Evolutionary conservation across 2,797 vertebrate species (phyloP).

Genomic region (Paramormyrops hopkinsi): DNA sequence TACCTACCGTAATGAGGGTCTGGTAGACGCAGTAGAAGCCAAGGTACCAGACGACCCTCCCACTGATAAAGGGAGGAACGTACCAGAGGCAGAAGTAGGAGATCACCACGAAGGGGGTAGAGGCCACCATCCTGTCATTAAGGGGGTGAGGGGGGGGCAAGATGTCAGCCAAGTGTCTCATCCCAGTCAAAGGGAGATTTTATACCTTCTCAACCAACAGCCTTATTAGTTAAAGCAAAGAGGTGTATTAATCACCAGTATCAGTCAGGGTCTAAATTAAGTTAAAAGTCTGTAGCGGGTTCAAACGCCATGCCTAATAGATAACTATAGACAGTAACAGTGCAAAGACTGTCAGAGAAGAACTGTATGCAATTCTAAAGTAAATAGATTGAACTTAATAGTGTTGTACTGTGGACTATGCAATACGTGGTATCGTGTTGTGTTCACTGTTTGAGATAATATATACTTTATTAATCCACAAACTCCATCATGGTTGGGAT

Average conservation of each 20-base stretch:
- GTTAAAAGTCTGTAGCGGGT: neutral
- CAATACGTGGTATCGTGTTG: neutral
- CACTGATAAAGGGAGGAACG: constrained; percentile 71
- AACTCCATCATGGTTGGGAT: neutral
- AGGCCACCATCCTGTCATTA: constrained; percentile 79
- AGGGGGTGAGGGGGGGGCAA: neutral
- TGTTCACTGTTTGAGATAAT: neutral
- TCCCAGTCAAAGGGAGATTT: neutral
- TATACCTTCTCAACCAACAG: neutral
- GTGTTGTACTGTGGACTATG: neutral
- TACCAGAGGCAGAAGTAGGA: constrained; percentile 95
- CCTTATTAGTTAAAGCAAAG: neutral
- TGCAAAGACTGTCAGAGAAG: neutral
- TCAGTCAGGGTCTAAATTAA: neutral
- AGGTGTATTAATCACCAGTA: neutral
- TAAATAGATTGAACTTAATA: neutral
- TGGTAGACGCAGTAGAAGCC: constrained; percentile 89
- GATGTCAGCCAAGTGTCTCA: neutral
- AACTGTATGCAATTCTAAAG: neutral
- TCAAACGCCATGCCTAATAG: neutral
- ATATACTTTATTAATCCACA: neutral
- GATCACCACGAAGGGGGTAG: constrained; percentile 75
- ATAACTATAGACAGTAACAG: neutral
- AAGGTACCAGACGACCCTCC: constrained; percentile 80
- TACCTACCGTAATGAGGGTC: constrained; percentile 85